Evolutionary conservation across 2,113 vertebrate genomes (phyloP).

Genomic region (Smithornis capensis): DNA sequence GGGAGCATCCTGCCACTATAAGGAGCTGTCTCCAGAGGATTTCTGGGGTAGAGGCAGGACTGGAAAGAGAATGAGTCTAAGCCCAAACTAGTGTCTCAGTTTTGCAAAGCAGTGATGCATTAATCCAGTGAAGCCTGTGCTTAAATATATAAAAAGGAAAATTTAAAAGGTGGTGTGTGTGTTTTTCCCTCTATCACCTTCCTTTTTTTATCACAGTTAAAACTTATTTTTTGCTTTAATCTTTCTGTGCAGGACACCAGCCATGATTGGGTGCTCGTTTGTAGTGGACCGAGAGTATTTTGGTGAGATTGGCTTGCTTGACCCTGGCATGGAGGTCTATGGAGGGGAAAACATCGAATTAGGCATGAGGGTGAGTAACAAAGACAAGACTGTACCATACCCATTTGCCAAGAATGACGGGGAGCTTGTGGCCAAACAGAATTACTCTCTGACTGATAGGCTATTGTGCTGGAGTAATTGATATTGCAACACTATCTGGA

Average conservation of each 20-base stretch:
- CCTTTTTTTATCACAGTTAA: neutral
- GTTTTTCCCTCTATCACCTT: neutral
- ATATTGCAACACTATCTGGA: neutral
- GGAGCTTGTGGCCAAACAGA: neutral
- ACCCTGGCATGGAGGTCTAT: slow-evolving; percentile 98
- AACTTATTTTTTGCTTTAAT: neutral
- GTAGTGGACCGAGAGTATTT: slow-evolving; percentile 96
- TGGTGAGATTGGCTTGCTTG: slow-evolving; percentile 92
- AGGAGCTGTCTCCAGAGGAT: neutral
- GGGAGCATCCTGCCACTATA: neutral
- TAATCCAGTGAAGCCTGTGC: neutral
- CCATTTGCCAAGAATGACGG: neutral
- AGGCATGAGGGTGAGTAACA: slow-evolving; percentile 91
- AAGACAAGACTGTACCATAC: neutral
- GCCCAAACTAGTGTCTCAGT: neutral
- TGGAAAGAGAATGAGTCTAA: neutral
- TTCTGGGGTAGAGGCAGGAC: neutral
- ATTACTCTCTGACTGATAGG: neutral
- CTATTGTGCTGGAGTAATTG: neutral
- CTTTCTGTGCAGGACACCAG: slow-evolving; percentile 84
- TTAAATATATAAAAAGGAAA: neutral
- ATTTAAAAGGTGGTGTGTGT: rapidly evolving
- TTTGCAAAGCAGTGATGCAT: neutral
- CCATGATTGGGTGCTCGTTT: slow-evolving; percentile 98
- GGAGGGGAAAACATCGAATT: slow-evolving; percentile 97